Evolutionary conservation across 2,113 vertebrate species (phyloP).

Genomic region (Phoxinus phoxinus): DNA sequence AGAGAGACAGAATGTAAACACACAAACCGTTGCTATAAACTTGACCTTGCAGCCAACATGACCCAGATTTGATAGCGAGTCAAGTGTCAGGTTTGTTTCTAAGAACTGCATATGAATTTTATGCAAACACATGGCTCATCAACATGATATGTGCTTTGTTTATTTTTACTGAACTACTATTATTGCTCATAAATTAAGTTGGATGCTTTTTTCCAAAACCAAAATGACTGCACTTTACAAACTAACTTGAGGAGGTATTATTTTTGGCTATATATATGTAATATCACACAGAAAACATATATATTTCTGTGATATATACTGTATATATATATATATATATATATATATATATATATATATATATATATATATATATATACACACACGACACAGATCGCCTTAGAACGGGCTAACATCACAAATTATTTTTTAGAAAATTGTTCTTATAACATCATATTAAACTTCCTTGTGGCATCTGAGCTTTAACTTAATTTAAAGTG

Average conservation of each 20-base stretch:
- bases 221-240: background rate
- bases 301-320: background rate
- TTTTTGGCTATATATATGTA: no score
- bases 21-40: background rate
- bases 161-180: background rate
- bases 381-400: no score
- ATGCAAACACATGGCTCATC: background rate
- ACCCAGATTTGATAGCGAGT: constrained; percentile 14
- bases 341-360: background rate
- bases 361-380: background rate
- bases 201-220: background rate
- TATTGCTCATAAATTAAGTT: background rate
- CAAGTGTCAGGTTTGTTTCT: background rate
- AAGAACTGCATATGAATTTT: background rate
- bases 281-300: no score
- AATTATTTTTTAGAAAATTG: background rate
- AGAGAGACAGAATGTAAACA: background rate
- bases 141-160: background rate
- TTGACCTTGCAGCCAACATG: background rate
- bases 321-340: background rate
- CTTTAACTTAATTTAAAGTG: constrained; percentile 6
- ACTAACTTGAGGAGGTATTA: no score
- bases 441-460: background rate
- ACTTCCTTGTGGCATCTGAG: background rate
- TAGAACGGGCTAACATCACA: background rate